phyloP scores from a whole-genome alignment of 2,888 invertebrate species.

The Bellardia bayeri region DNA sequence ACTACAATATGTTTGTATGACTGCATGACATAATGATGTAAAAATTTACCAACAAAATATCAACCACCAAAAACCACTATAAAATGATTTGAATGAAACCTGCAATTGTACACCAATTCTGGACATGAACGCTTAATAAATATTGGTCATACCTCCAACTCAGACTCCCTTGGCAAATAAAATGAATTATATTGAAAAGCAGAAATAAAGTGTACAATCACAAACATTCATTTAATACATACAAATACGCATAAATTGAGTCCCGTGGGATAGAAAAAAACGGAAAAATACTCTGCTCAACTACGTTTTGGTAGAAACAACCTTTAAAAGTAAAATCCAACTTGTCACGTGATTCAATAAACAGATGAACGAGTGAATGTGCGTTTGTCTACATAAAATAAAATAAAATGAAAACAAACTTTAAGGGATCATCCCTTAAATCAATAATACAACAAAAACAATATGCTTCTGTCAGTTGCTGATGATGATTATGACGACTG shows the following conservation, averaged over 20 bases:
- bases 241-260: conserved; percentile 82
- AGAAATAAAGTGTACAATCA: conserved; percentile 77
- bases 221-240: conserved; percentile 77
- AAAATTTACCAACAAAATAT: conserved; percentile 54
- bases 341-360: conserved; percentile 82
- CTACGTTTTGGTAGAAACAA: conserved; percentile 41
- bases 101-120: conserved; percentile 68
- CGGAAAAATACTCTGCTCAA: conserved; percentile 5
- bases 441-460: conserved; percentile 65
- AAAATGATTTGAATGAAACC: conserved; percentile 55
- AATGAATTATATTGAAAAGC: conserved; percentile 29
- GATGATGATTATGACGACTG: conserved; percentile 1
- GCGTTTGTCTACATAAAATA: conserved; percentile 18
- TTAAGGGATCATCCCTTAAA: conserved; percentile 80
- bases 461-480: conserved; percentile 68
- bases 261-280: conserved; percentile 79
- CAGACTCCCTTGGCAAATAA: conserved; percentile 2
- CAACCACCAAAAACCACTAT: conserved; percentile 62
- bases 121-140: conserved; percentile 57
- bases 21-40: conserved; percentile 68
- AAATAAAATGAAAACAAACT: conserved; percentile 60
- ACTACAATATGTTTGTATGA: conserved; percentile 23
- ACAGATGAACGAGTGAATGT: conserved; percentile 75
- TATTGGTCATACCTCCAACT: conserved; percentile 58
- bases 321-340: conserved; percentile 72